Evolutionary conservation across 2,888 invertebrate species (phyloP).

Genomic region (Barypeithes pellucidus): DNA sequence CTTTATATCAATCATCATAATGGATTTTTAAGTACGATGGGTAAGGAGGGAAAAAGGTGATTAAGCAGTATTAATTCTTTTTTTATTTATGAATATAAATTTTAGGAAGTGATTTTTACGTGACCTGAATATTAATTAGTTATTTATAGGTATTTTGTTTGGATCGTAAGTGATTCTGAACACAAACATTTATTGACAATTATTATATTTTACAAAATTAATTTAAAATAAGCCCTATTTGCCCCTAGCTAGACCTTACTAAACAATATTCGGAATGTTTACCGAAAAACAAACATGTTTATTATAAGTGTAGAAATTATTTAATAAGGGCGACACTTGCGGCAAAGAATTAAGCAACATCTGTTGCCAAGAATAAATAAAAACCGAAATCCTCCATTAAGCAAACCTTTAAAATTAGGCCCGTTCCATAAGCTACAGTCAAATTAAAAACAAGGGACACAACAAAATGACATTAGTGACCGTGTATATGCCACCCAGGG

Average conservation of each 20-base stretch:
- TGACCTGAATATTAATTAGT: too few relatives aligned
- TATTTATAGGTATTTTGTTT: too few relatives aligned
- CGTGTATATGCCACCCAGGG: constrained; percentile 50
- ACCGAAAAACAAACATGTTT: not conserved
- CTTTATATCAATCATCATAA: too few relatives aligned
- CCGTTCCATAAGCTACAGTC: constrained; percentile 49
- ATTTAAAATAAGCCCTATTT: too few relatives aligned
- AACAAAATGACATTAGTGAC: constrained; percentile 61
- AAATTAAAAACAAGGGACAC: constrained; percentile 62
- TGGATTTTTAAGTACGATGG: too few relatives aligned
- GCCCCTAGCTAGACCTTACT: not conserved
- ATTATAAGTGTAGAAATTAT: constrained; percentile 7
- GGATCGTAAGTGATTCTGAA: too few relatives aligned
- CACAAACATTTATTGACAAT: too few relatives aligned
- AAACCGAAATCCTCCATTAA: constrained; percentile 50
- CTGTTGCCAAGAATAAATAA: constrained; percentile 42
- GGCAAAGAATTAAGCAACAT: constrained; percentile 16
- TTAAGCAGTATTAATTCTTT: too few relatives aligned
- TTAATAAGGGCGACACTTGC: constrained; percentile 13
- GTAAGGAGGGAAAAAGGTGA: too few relatives aligned
- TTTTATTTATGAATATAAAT: too few relatives aligned
- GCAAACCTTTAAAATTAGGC: constrained; percentile 44
- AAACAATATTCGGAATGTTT: not conserved
- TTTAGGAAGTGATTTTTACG: too few relatives aligned
- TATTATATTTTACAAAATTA: too few relatives aligned